These are phyloP conservation scores for Archivesica marissinica DNA, from an alignment of 1,140 invertebrate species.

Conservation along the genomic window DNA sequence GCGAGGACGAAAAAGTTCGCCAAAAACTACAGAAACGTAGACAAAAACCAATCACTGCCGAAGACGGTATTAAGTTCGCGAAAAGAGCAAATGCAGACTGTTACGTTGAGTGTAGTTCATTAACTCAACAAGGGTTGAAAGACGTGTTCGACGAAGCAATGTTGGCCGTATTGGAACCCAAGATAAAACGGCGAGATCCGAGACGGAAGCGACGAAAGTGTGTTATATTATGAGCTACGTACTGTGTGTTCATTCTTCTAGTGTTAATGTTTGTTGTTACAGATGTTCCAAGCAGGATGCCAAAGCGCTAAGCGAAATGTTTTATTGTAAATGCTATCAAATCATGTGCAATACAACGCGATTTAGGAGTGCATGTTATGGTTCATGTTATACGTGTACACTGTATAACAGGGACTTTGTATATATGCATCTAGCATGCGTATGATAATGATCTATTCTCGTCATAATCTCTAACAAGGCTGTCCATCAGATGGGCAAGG, in stretches of 20 bases:
- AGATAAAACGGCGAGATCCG: constrained; percentile 60
- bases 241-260: not conserved
- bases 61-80: constrained; percentile 91
- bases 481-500: too few relatives aligned
- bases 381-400: too few relatives aligned
- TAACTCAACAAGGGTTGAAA: constrained; percentile 83
- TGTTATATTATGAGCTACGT: constrained; percentile 67
- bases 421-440: too few relatives aligned
- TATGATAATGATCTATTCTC: too few relatives aligned
- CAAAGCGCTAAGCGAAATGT: too few relatives aligned
- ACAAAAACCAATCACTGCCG: constrained; percentile 90
- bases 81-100: constrained; percentile 89
- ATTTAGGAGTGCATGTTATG: not conserved
- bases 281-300: not conserved
- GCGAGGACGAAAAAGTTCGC: constrained; percentile 86
- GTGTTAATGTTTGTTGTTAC: not conserved
- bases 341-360: not conserved
- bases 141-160: constrained; percentile 80
- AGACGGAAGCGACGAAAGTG: constrained; percentile 57
- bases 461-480: too few relatives aligned
- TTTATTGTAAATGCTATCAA: too few relatives aligned
- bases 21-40: constrained; percentile 94
- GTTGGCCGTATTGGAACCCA: constrained; percentile 74
- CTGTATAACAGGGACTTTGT: too few relatives aligned
- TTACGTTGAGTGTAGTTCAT: constrained; percentile 95